A percentile compares a stretch with the other conserved stretches of the same genome.
phyloP scores from a whole-genome alignment of 2,113 vertebrate species.

The Struthidea cinerea region DNA sequence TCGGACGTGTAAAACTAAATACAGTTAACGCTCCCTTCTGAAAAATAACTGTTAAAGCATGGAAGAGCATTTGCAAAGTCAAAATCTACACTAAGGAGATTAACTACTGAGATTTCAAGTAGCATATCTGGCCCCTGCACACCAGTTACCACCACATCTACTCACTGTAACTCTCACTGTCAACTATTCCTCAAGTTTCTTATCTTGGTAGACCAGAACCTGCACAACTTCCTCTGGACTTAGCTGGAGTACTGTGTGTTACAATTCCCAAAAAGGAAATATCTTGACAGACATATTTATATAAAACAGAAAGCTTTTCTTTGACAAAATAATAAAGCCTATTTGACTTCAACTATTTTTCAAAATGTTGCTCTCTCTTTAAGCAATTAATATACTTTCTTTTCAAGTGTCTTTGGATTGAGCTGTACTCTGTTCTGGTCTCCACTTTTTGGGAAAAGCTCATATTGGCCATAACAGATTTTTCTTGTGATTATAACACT shows the following conservation, averaged over 20 bases:
- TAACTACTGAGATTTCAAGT: neutral
- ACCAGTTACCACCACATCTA: neutral
- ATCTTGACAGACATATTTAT: neutral
- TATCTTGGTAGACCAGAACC: conserved; percentile 1
- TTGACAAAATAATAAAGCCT: neutral
- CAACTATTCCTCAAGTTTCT: neutral
- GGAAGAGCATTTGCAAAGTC: neutral
- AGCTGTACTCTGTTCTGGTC: neutral
- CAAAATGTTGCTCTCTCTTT: neutral
- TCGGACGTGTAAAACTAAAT: neutral
- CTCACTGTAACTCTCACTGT: neutral
- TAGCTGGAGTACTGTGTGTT: neutral
- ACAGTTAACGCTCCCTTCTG: neutral
- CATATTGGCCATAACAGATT: neutral
- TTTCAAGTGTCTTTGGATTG: neutral
- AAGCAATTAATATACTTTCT: neutral
- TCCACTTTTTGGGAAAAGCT: neutral
- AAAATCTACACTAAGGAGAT: neutral
- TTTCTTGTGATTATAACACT: neutral
- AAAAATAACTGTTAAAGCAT: neutral
- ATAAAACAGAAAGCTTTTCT: neutral
- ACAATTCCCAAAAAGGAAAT: conserved; percentile 3
- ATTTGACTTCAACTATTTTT: neutral
- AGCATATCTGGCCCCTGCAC: neutral
- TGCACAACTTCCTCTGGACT: neutral